phyloP scores from a whole-genome alignment of 2,113 vertebrate species.

The Mirza zaza region DNA sequence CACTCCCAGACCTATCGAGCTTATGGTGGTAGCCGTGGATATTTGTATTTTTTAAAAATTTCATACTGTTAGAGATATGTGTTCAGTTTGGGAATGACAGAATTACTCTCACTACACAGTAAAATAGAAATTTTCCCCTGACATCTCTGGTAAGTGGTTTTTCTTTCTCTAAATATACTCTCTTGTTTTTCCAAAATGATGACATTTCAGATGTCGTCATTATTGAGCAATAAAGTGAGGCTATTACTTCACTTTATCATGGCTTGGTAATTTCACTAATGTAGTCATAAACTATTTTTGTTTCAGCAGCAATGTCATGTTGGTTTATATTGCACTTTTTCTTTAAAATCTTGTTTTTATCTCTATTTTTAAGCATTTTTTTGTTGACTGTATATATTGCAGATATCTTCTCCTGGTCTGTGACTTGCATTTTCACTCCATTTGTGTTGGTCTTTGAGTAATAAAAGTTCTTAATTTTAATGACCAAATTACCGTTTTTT shows the following conservation, averaged over 20 bases:
- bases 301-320: neutral
- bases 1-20: neutral
- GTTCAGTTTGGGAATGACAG: neutral
- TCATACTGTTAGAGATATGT: neutral
- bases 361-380: neutral
- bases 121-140: neutral
- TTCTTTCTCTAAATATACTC: neutral
- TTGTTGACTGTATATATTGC: neutral
- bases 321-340: neutral
- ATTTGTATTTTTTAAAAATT: neutral
- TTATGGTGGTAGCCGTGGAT: neutral
- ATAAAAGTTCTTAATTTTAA: conserved; percentile 18
- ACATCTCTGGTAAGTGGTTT: neutral
- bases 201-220: neutral
- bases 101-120: neutral
- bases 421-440: neutral
- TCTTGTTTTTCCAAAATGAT: neutral
- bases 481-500: no score
- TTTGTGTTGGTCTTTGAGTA: neutral
- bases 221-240: neutral
- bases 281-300: neutral
- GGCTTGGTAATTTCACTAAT: neutral
- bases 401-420: neutral
- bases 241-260: neutral
- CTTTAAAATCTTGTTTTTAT: neutral